phyloP scores from a whole-genome alignment of 2,888 invertebrate species.

The Lissonota sp. region DNA sequence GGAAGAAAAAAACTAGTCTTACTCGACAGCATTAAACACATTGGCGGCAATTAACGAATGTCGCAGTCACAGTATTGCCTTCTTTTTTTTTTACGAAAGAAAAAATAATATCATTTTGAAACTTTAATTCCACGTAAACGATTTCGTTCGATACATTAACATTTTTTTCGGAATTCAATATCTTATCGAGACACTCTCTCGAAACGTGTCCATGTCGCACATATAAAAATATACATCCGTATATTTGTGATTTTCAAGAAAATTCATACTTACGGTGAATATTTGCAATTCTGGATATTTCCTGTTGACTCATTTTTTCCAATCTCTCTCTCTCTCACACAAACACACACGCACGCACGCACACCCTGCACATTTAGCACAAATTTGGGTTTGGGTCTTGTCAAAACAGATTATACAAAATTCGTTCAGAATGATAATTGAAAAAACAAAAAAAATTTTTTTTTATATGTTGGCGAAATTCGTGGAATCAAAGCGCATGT shows the following conservation, averaged over 20 bases:
- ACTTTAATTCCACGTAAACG: neutral
- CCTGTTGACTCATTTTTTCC: neutral
- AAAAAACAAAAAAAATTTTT: neutral
- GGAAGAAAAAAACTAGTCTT: no score
- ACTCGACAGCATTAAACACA: no score
- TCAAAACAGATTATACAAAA: no score
- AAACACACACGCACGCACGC: no score
- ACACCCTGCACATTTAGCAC: no score
- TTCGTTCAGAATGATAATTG: neutral
- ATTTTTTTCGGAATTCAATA: conserved; percentile 1
- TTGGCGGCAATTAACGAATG: no score
- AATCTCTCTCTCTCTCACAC: no score
- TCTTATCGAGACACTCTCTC: neutral
- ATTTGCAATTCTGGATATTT: conserved; percentile 3
- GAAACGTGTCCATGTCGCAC: no score
- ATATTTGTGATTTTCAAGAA: neutral
- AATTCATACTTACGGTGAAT: neutral
- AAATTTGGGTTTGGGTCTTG: no score
- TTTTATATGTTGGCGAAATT: neutral
- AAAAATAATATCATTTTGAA: neutral
- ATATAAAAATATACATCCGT: conserved; percentile 1
- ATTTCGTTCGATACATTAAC: conserved; percentile 1
- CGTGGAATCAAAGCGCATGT: conserved; percentile 28
- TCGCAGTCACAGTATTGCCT: no score
- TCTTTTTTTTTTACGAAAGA: neutral